These are phyloP conservation scores for Bubo scandiacus DNA, from an alignment of 2,113 vertebrate genomes.

Conservation along the genomic window DNA sequence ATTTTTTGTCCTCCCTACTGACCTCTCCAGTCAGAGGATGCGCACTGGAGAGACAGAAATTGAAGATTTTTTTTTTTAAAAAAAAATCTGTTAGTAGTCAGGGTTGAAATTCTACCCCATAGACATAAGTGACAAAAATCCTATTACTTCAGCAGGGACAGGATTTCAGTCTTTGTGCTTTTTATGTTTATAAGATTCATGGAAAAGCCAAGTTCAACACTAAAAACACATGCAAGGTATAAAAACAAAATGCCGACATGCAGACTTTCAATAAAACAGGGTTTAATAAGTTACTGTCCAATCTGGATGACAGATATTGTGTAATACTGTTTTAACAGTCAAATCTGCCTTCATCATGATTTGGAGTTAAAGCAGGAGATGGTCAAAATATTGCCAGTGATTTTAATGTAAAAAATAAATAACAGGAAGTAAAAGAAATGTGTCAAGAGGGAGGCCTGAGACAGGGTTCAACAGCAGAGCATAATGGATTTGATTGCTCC, in stretches of 20 bases:
- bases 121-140: constrained; percentile 29
- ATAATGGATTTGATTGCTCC: background rate
- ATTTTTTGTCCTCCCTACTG: background rate
- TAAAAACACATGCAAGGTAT: constrained; percentile 44
- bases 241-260: constrained; percentile 20
- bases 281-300: constrained; percentile 19
- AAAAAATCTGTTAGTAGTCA: constrained; percentile 17
- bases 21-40: background rate
- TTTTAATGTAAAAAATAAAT: constrained; percentile 43
- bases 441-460: constrained; percentile 24
- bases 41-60: background rate
- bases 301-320: constrained; percentile 42
- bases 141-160: background rate
- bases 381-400: constrained; percentile 18
- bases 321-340: background rate
- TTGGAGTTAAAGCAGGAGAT: constrained; percentile 12
- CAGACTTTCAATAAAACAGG: constrained; percentile 14
- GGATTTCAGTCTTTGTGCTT: constrained; percentile 30
- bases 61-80: background rate
- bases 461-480: constrained; percentile 22
- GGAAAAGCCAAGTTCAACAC: constrained; percentile 44
- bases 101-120: background rate
- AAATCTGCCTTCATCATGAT: constrained; percentile 1
- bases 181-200: constrained; percentile 6
- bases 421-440: constrained; percentile 25